phyloP scores from a whole-genome alignment of 2,113 vertebrate species.

The Camelus dromedarius region DNA sequence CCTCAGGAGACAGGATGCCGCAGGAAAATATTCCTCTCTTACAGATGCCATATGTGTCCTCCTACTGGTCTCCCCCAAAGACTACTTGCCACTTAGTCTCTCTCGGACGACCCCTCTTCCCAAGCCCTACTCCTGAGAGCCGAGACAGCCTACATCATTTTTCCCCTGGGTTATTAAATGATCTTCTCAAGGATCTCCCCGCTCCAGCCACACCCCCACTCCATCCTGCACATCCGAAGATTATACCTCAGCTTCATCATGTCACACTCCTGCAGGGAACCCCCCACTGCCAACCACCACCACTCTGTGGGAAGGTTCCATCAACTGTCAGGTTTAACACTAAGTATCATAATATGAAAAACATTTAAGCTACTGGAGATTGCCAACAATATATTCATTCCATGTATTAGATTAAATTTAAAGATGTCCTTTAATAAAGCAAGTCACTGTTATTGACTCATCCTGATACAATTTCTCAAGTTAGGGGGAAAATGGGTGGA shows the following conservation, averaged over 20 bases:
- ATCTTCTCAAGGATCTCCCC: background rate
- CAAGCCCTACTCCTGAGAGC: background rate
- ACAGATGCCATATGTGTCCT: background rate
- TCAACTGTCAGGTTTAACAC: background rate
- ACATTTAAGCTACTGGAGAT: background rate
- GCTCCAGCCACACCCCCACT: background rate
- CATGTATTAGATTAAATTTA: background rate
- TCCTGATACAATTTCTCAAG: background rate
- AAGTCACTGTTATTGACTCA: background rate
- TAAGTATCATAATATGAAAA: background rate
- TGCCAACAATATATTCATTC: background rate
- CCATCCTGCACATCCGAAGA: background rate
- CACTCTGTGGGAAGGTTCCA: background rate
- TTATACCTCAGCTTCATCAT: background rate
- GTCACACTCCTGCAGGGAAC: background rate
- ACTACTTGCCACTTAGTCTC: background rate
- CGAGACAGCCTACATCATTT: background rate
- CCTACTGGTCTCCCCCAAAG: background rate
- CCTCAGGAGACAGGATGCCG: conserved; percentile 11
- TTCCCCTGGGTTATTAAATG: background rate
- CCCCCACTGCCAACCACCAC: background rate
- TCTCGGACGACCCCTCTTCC: background rate
- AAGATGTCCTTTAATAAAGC: background rate
- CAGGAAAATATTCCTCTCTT: conserved; percentile 20
- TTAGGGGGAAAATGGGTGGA: background rate